phyloP scores from a whole-genome alignment of 1,140 invertebrate genomes.

The Dinothrombium tinctorium region DNA sequence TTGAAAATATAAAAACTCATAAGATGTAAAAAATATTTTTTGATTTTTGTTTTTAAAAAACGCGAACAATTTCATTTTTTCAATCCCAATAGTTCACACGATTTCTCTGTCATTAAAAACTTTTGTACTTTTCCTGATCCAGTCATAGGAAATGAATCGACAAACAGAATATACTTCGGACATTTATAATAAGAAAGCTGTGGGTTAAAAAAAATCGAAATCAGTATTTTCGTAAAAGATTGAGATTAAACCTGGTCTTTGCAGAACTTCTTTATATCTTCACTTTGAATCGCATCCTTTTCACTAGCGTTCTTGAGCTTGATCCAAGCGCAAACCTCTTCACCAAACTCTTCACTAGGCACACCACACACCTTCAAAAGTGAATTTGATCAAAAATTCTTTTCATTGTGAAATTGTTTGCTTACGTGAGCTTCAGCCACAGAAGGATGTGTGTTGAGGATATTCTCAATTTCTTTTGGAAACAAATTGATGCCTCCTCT shows the following conservation, averaged over 20 bases:
- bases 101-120: constrained; percentile 6
- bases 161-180: constrained; percentile 42
- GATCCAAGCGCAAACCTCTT: constrained; percentile 29
- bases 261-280: constrained; percentile 12
- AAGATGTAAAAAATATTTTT: too few relatives aligned
- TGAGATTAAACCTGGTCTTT: constrained; percentile 8
- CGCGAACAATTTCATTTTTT: too few relatives aligned
- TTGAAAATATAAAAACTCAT: too few relatives aligned
- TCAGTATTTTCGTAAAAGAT: not conserved
- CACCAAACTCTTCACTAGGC: constrained; percentile 27
- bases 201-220: not conserved
- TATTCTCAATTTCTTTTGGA: constrained; percentile 14
- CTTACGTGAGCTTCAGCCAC: constrained; percentile 40
- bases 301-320: constrained; percentile 26
- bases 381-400: not conserved
- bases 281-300: constrained; percentile 13
- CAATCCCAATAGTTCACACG: too few relatives aligned
- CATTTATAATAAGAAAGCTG: constrained; percentile 56
- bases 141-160: constrained; percentile 50
- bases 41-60: too few relatives aligned
- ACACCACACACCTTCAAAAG: constrained; percentile 24
- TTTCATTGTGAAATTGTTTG: not conserved
- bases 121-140: constrained; percentile 35
- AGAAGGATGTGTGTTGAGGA: constrained; percentile 37
- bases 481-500: constrained; percentile 15